Evolutionary conservation across 2,113 vertebrate genomes (phyloP).

Genomic region (Oreochromis spilurus): DNA sequence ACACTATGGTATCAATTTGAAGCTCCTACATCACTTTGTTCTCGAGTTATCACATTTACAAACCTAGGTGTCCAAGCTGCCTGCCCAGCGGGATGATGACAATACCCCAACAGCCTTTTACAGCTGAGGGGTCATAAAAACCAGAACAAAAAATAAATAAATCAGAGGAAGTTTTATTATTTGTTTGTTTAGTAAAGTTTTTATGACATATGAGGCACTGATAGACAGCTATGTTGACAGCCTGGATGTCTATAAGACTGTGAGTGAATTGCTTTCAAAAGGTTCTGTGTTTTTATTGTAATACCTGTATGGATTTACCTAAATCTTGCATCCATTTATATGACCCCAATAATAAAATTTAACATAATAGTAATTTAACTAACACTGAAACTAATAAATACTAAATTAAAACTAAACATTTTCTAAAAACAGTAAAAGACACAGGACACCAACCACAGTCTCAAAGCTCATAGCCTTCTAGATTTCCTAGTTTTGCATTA

Average conservation of each 20-base stretch:
- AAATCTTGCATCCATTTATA: background rate
- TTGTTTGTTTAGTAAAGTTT: background rate
- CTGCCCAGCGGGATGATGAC: background rate
- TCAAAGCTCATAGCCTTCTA: background rate
- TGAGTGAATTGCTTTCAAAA: background rate
- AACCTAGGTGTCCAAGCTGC: background rate
- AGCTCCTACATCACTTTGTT: background rate
- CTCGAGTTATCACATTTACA: background rate
- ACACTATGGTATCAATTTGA: background rate
- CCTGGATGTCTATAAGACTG: background rate
- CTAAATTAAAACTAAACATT: background rate
- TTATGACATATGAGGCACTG: background rate
- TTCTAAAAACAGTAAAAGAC: background rate
- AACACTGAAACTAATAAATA: background rate
- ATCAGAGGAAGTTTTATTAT: background rate
- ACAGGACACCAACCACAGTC: background rate
- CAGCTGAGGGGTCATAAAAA: background rate
- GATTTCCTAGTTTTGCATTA: background rate
- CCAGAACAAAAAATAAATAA: background rate
- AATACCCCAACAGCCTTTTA: background rate
- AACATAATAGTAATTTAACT: too few relatives aligned
- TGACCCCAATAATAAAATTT: background rate
- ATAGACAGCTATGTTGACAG: background rate
- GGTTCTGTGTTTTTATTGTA: background rate
- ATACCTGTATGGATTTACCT: background rate